Percentiles rank a stretch among this genome's conserved stretches.
phyloP scores from a whole-genome alignment of 1,140 invertebrate genomes.

The Drosophila ogumai region DNA sequence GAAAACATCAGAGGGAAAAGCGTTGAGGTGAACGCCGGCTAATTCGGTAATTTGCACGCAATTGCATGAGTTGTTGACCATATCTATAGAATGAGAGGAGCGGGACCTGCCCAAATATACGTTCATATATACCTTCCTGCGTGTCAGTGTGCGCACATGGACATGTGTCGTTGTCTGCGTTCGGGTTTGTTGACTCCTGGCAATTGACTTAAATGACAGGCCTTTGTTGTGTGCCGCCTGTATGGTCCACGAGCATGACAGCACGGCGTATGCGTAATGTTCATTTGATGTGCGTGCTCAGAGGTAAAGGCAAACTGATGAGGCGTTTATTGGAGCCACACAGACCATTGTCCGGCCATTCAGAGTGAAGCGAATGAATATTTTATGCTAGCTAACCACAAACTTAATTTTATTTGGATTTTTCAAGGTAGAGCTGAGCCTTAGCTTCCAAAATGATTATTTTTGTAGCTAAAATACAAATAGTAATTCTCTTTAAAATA shows the following conservation, averaged over 20 bases:
- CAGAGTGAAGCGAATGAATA: constrained; percentile 5
- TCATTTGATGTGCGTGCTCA: constrained; percentile 78
- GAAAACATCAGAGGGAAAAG: constrained; percentile 69
- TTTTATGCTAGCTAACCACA: constrained; percentile 7
- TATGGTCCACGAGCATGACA: constrained; percentile 52
- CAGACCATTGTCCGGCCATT: neutral
- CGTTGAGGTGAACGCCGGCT: constrained; percentile 75
- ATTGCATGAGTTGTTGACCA: constrained; percentile 82
- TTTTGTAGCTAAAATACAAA: neutral
- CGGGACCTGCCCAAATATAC: constrained; percentile 17
- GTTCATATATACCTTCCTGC: constrained; percentile 4
- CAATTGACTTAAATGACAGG: constrained; percentile 81
- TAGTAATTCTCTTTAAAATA: neutral
- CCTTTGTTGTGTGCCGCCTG: constrained; percentile 62
- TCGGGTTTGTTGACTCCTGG: constrained; percentile 74
- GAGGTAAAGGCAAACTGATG: constrained; percentile 51
- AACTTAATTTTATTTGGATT: neutral
- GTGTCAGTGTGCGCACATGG: constrained; percentile 16
- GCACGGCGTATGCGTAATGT: constrained; percentile 77
- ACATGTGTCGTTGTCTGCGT: constrained; percentile 36
- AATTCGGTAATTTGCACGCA: constrained; percentile 82
- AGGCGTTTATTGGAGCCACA: constrained; percentile 54
- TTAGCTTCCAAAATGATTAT: neutral
- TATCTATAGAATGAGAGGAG: constrained; percentile 73
- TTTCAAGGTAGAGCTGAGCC: neutral